Evolutionary conservation across 2,113 vertebrate species (phyloP).

Genomic region (Saccopteryx bilineata): DNA sequence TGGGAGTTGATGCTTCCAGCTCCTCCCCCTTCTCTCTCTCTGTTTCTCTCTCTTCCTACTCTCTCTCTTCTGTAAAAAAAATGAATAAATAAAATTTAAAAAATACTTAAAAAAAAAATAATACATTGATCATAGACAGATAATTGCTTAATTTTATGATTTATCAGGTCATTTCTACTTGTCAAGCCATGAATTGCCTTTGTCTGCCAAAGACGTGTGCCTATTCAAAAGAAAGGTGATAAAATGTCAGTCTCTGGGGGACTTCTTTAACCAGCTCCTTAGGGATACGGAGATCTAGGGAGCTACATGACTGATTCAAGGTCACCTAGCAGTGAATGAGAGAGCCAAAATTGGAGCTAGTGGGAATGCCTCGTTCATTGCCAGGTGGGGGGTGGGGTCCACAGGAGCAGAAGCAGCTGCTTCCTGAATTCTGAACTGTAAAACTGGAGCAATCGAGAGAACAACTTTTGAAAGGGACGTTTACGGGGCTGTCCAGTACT

Average conservation of each 20-base stretch:
- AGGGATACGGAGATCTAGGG: neutral
- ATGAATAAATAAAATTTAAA: no score
- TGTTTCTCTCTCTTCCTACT: no score
- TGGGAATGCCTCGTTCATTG: neutral
- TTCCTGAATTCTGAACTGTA: constrained; percentile 38
- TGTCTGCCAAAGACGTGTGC: constrained; percentile 4
- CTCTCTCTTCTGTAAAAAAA: no score
- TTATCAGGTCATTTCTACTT: constrained; percentile 26
- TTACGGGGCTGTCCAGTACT: neutral
- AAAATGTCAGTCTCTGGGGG: neutral
- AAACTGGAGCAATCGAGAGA: constrained; percentile 18
- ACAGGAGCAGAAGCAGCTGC: neutral
- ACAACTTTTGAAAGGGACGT: constrained; percentile 10
- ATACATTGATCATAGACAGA: neutral
- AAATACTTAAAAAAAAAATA: no score
- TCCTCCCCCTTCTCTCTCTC: no score
- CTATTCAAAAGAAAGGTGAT: neutral
- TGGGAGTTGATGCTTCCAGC: no score
- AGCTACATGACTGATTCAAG: neutral
- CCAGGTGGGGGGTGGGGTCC: neutral
- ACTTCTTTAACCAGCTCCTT: neutral
- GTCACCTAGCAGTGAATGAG: neutral
- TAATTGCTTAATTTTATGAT: neutral
- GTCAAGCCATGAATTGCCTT: neutral
- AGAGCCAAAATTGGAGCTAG: constrained; percentile 50